Evolutionary conservation across 23 tunicate genomes (phyloP), one percentile per base, ranked within the genome.

Genomic region (Styela clava): DNA sequence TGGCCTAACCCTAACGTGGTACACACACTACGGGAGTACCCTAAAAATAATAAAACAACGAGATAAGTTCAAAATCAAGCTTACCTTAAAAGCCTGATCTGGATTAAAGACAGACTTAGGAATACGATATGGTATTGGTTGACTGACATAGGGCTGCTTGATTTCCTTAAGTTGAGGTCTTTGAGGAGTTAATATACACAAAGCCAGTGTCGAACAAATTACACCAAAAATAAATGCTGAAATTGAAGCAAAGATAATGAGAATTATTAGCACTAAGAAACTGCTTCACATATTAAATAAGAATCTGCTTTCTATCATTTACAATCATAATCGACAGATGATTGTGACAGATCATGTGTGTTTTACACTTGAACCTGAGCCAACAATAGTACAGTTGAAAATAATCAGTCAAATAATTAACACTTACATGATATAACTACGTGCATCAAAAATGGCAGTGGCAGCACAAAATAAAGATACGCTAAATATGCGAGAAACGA

Each of bases 211-310:
- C 19, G 95, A 27, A 29, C 74, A 61, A 20, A 85, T 9, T 36
- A 69, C 77, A 56, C 95, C 95, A 63, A 74, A 31, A 36, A 85
- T 18, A 69, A 89, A 89, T 74, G 83, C 95, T 89, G 64, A 32
- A 83, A 61, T 56, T 33, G 33, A 21, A 33, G 20, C 22, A 74
- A 19, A 21, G n/a, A 74, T 21, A 22, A 74, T 21, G 0, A 25
- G 27, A 25, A 0, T 22, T 69, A 24, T 69, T 24, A 18, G 20
- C 18, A 18, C 63, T 20, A 18, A 18, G 18, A 18, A 20, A 18
- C 63, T 18, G 63, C 20, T 20, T 18, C 63, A 18, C 63, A 56
- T 56, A 56, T 18, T 56, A 18, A 56, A 18, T 18, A 20, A 20
- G 63, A 56, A 18, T 20, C 63, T 20, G 18, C 18, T 56, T 20